Base-by-base conservation (phyloP, 2,888 invertebrate species). In the Chloromyia formosa region DNA sequence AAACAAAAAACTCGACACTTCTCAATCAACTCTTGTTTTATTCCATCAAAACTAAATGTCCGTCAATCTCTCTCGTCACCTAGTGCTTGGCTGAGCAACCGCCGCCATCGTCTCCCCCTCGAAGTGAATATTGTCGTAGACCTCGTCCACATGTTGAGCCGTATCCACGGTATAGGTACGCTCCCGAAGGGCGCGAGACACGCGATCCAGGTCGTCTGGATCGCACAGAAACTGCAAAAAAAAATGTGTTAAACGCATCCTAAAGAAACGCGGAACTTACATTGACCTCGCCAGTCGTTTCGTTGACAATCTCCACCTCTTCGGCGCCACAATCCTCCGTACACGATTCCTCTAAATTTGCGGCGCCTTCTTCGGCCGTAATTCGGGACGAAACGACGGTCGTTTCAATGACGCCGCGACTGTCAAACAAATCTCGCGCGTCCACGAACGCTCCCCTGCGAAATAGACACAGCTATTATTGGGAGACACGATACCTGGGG, bases 311-410 rank as follows among this genome's bases (percentile, higher is more conserved):
- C 79, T 87, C 86, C 2, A 92, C 90, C 77, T 93, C 92, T 83
- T 92, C 91, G 0, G 92, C 92, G 0, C 90, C 91, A 20, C 87
- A 86, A 84, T 90, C 88, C 27, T 90, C 90, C 0, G 88, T 88
- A 1, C 89, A 90, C 53, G 83, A 80, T 78, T 92, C 90, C 40
- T 89, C 81, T 60, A 87, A 78, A 62, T 83, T 84, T n/a, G 84
- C 81, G 1, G 40, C 64, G 10, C 69, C 20, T 7, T 40, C 75
- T 18, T 80, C 78, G 9, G 79, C 77, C n/a, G n/a, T n/a, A n/a
- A n/a, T n/a, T n/a, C n/a, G n/a, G n/a, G n/a, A n/a, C n/a, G n/a
- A n/a, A n/a, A n/a, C n/a, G n/a, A n/a, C n/a, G 68, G 84, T 84
- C 0, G 88, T 87, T 77, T 88, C 84, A 20, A 93, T 85, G 0